A percentile compares a stretch with the other conserved stretches of the same genome.
Evolutionary conservation across 2,888 invertebrate genomes (phyloP).

Genomic region (Lottia scabra): DNA sequence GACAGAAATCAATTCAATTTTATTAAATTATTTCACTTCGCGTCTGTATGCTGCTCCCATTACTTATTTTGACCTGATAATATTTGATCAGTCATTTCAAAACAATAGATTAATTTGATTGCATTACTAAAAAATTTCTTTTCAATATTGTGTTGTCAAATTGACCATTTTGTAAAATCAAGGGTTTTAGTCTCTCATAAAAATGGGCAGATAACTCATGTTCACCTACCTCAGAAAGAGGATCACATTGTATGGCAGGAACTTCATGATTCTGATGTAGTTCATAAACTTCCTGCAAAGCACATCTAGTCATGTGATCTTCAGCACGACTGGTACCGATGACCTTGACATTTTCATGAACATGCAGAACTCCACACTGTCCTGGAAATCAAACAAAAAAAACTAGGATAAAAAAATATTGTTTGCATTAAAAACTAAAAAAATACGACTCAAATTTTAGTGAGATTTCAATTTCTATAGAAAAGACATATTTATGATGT

Average conservation of each 20-base stretch:
- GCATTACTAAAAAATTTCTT: too few relatives aligned
- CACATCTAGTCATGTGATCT: constrained; percentile 66
- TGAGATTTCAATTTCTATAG: too few relatives aligned
- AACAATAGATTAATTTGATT: too few relatives aligned
- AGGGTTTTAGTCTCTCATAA: too few relatives aligned
- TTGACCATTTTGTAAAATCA: too few relatives aligned
- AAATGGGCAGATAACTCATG: too few relatives aligned
- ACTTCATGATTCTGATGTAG: constrained; percentile 59
- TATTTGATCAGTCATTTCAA: too few relatives aligned
- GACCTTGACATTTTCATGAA: constrained; percentile 59
- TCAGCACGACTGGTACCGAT: constrained; percentile 63
- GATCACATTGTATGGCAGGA: constrained; percentile 61
- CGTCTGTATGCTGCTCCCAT: background rate
- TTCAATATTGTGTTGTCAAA: too few relatives aligned
- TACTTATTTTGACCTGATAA: too few relatives aligned
- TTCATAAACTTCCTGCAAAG: constrained; percentile 65
- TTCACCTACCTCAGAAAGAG: constrained; percentile 44
- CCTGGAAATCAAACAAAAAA: constrained; percentile 30
- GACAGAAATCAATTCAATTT: too few relatives aligned
- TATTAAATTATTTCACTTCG: background rate
- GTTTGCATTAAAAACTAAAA: background rate
- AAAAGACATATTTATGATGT: too few relatives aligned
- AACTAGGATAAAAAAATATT: background rate
- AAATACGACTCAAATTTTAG: too few relatives aligned
- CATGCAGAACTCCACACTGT: constrained; percentile 58